Evolutionary conservation across 2,113 vertebrate species (phyloP).

Genomic region (Passer montanus): DNA sequence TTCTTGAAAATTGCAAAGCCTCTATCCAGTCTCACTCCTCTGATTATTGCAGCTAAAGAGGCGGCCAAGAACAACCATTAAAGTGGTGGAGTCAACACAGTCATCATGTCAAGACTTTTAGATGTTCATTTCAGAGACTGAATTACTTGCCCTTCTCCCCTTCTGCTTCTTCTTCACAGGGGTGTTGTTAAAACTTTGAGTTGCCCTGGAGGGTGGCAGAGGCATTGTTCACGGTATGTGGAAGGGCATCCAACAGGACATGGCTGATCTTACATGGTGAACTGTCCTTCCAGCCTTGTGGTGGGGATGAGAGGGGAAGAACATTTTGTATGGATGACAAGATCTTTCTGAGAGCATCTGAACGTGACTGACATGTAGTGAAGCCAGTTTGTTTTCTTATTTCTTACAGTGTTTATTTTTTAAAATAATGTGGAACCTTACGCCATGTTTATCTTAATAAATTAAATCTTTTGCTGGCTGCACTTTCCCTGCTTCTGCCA

Average conservation of each 20-base stretch:
- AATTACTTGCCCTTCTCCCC: not conserved
- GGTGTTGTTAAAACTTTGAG: not conserved
- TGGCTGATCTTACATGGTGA: not conserved
- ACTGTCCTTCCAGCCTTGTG: not conserved
- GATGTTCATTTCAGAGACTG: not conserved
- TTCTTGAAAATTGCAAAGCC: slow-evolving; percentile 97
- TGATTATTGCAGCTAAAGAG: slow-evolving; percentile 95
- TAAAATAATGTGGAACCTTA: slow-evolving; percentile 41
- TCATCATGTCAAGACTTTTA: slow-evolving; percentile 23
- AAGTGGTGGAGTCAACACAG: not conserved
- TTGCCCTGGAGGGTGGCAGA: not conserved
- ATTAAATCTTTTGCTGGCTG: slow-evolving; percentile 18
- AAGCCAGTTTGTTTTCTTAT: not conserved
- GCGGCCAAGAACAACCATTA: slow-evolving; percentile 93
- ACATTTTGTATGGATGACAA: not conserved
- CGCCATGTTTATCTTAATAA: slow-evolving; percentile 34
- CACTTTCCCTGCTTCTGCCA: slow-evolving; percentile 20
- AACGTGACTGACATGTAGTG: not conserved
- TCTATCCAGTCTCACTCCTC: slow-evolving; percentile 93
- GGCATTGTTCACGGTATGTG: not conserved
- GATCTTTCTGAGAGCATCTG: slow-evolving; percentile 5
- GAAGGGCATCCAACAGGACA: not conserved
- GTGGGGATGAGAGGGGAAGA: not conserved
- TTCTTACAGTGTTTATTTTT: slow-evolving; percentile 52
- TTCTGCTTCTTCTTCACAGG: not conserved